Evolutionary conservation across 2,113 vertebrate species (phyloP).

Genomic region (Atlantisia rogersi): DNA sequence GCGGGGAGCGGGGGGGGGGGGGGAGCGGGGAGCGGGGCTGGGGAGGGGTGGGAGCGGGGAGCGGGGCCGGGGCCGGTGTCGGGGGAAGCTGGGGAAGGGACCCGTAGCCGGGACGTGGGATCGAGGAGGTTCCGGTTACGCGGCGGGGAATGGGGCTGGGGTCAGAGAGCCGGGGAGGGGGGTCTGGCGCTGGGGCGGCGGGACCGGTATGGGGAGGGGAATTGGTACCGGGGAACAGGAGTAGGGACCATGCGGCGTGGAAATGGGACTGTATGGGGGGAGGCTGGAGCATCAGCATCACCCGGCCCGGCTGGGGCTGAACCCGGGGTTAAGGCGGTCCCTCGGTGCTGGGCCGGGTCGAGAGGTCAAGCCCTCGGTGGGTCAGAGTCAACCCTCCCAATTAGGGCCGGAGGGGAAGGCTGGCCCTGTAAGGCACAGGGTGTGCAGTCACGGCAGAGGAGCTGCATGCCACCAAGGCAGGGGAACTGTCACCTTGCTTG

Average conservation of each 20-base stretch:
- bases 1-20: no score
- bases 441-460: rapidly evolving
- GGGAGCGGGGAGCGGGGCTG: not conserved
- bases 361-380: not conserved
- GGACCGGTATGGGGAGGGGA: no score
- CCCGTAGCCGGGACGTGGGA: not conserved
- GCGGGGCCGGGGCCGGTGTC: no score
- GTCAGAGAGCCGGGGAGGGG: no score
- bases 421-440: rapidly evolving
- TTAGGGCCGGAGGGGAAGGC: no score
- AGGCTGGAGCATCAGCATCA: not conserved
- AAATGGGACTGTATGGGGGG: not conserved
- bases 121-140: not conserved
- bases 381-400: not conserved
- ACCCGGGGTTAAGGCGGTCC: rapidly evolving
- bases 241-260: not conserved
- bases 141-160: not conserved
- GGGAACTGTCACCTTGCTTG: not conserved
- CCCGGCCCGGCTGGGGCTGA: rapidly evolving
- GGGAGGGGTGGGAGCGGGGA: not conserved
- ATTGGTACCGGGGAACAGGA: not conserved
- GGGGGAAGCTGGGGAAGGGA: not conserved
- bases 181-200: no score
- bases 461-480: not conserved
- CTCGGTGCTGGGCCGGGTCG: not conserved